Conservation (phyloP, 2,797 vertebrate species). For the Lindbergichthys nudifrons region DNA sequence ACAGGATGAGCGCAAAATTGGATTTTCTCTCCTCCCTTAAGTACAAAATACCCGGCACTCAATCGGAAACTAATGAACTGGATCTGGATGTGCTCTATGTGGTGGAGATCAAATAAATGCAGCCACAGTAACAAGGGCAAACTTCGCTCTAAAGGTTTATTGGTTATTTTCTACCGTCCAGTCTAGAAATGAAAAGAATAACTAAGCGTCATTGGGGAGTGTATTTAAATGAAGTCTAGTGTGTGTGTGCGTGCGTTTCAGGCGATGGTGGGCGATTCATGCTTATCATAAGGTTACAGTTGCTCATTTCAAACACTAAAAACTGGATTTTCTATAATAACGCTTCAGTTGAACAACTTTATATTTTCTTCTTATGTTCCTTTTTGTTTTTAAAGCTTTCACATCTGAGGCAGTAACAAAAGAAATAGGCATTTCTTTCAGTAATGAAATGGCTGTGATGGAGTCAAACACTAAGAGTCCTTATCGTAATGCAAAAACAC, state of each 20-base stretch:
- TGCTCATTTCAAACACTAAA: constrained; percentile 52
- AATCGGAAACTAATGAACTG: constrained; percentile 54
- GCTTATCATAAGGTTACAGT: constrained; percentile 52
- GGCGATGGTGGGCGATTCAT: constrained; percentile 16
- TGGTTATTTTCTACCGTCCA: constrained; percentile 18
- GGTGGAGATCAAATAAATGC: constrained; percentile 27
- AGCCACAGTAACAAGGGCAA: constrained; percentile 30
- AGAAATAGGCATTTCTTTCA: constrained; percentile 47
- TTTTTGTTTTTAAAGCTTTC: constrained; percentile 6
- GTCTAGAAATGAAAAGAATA: constrained; percentile 39
- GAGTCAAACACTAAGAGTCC: constrained; percentile 16
- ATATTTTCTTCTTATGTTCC: constrained; percentile 24
- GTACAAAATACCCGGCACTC: constrained; percentile 34
- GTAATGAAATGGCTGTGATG: constrained; percentile 40
- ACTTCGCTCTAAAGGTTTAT: constrained; percentile 13
- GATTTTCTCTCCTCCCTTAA: constrained; percentile 47
- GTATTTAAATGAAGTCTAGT: constrained; percentile 32
- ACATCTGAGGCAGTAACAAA: constrained; percentile 36
- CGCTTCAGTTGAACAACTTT: constrained; percentile 18
- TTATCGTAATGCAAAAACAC: constrained; percentile 49
- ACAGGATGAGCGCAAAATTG: constrained; percentile 48
- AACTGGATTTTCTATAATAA: constrained; percentile 30
- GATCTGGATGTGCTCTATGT: constrained; percentile 29
- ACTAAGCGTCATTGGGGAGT: constrained; percentile 18
- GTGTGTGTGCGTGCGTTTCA: not conserved